Evolutionary conservation across 2,113 vertebrate genomes (phyloP).

Genomic region (Pygoscelis adeliae): DNA sequence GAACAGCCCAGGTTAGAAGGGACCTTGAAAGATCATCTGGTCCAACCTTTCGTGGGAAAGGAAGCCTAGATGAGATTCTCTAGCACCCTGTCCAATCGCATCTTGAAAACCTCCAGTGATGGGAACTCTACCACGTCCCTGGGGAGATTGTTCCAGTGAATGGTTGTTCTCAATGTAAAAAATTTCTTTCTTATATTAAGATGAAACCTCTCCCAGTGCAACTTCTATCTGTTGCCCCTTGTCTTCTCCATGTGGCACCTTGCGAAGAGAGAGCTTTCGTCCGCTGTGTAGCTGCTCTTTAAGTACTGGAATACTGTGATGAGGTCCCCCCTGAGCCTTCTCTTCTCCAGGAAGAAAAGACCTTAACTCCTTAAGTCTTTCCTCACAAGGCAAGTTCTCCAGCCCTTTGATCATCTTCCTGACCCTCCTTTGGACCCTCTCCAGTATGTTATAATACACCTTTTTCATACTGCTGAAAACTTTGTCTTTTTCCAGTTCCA

Average conservation of each 20-base stretch:
- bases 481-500: neutral
- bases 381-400: neutral
- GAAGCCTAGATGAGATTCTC: neutral
- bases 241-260: neutral
- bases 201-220: neutral
- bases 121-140: neutral
- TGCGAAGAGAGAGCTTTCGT: neutral
- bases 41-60: neutral
- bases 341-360: neutral
- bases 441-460: neutral
- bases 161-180: neutral
- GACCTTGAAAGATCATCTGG: neutral
- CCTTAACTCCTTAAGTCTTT: neutral
- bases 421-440: neutral
- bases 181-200: neutral
- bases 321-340: neutral
- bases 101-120: neutral
- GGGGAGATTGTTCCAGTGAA: neutral
- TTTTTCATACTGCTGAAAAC: neutral
- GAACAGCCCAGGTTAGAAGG: neutral
- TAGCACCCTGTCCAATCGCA: accelerated
- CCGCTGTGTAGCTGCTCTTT: neutral
- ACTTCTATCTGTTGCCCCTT: neutral
- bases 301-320: neutral
- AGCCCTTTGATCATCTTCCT: neutral